These are phyloP conservation scores for Atopsyche davidsoni DNA, from an alignment of 1,140 invertebrate species.

Conservation along the genomic window DNA sequence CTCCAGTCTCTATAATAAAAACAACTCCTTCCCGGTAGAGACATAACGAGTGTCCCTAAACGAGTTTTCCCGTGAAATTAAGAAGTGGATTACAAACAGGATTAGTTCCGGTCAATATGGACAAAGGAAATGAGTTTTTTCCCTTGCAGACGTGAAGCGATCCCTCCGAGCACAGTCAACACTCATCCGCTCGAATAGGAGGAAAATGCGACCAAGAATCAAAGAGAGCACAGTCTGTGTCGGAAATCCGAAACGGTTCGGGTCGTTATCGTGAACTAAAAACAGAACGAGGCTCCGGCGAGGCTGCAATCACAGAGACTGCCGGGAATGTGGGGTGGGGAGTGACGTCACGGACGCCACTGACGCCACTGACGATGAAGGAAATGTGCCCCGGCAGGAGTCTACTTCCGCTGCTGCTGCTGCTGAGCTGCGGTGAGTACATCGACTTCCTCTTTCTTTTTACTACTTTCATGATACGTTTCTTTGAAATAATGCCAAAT, in stretches of 20 bases:
- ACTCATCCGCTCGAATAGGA: background rate
- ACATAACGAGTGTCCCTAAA: too few species aligned
- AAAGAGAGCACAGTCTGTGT: constrained; percentile 11
- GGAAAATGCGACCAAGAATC: constrained; percentile 23
- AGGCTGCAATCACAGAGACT: too few species aligned
- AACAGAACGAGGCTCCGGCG: background rate
- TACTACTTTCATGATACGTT: too few species aligned
- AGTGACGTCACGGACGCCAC: too few species aligned
- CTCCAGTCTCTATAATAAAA: too few species aligned
- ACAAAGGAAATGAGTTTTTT: constrained; percentile 27
- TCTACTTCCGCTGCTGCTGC: background rate
- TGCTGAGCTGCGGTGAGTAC: too few species aligned
- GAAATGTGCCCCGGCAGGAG: background rate
- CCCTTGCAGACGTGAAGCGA: constrained; percentile 15
- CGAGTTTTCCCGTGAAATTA: too few species aligned
- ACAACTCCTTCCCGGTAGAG: too few species aligned
- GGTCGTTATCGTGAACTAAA: constrained; percentile 22
- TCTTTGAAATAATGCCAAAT: too few species aligned
- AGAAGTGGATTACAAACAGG: constrained; percentile 18
- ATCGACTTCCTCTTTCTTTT: too few species aligned
- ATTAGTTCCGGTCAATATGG: constrained; percentile 27
- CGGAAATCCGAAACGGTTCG: constrained; percentile 15
- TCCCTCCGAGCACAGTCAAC: background rate
- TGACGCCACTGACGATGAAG: too few species aligned
- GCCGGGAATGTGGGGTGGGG: too few species aligned